These are phyloP conservation scores for Cylindroiulus punctatus DNA, from an alignment of 2,888 invertebrate genomes.

Conservation along the genomic window DNA sequence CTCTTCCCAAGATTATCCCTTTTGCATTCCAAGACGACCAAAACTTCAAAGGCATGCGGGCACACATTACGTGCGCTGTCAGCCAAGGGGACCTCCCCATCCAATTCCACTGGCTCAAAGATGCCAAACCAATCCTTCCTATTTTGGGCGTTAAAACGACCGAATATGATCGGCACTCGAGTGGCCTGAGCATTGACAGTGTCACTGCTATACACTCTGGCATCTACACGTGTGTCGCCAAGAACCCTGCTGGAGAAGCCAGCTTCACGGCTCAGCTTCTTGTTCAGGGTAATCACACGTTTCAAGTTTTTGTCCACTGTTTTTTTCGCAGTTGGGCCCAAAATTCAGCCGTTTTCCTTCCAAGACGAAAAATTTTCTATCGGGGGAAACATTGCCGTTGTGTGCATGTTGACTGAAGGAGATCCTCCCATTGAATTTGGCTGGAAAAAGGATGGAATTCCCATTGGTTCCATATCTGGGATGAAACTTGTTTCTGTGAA, in stretches of 20 bases:
- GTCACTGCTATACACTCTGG: conserved; percentile 79
- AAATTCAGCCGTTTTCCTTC: conserved; percentile 70
- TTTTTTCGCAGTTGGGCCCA: conserved; percentile 75
- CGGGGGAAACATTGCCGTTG: conserved; percentile 82
- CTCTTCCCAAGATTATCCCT: conserved; percentile 78
- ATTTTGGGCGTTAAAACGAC: conserved; percentile 59
- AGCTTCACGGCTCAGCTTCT: conserved; percentile 81
- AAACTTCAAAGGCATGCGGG: conserved; percentile 77
- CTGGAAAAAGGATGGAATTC: conserved; percentile 85
- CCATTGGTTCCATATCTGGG: conserved; percentile 63
- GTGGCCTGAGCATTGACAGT: conserved; percentile 80
- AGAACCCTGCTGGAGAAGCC: conserved; percentile 81
- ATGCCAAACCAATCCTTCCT: conserved; percentile 73
- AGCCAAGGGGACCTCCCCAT: conserved; percentile 83
- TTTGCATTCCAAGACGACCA: conserved; percentile 57
- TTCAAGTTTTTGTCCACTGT: background rate
- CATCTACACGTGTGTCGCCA: conserved; percentile 81
- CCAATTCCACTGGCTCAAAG: conserved; percentile 83
- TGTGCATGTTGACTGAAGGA: conserved; percentile 82
- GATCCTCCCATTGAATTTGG: conserved; percentile 82
- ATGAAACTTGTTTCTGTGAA: conserved; percentile 63
- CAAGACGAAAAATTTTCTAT: conserved; percentile 65
- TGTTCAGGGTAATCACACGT: conserved; percentile 78
- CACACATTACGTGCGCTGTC: conserved; percentile 82
- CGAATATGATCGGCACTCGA: conserved; percentile 74